Percentiles rank a stretch among this genome's conserved stretches.
Evolutionary conservation across 2,113 vertebrate species (phyloP).

Genomic region (Gulo gulo): DNA sequence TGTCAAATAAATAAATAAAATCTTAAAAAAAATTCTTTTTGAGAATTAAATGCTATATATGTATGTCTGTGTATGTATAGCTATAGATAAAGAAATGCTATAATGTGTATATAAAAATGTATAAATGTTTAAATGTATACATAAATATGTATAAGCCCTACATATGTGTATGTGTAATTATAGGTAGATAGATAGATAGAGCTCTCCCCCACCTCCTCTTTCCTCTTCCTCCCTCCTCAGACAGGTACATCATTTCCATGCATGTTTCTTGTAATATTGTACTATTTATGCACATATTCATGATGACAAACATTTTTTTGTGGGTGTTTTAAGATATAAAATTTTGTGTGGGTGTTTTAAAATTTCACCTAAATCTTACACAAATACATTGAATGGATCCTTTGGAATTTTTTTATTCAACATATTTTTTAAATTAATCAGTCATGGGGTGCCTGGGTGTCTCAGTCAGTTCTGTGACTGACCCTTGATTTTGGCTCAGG

Average conservation of each 20-base stretch:
- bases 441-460: background rate
- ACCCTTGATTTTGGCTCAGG: background rate
- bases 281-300: background rate
- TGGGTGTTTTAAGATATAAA: background rate
- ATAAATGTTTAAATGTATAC: background rate
- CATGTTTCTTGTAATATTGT: background rate
- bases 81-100: background rate
- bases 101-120: background rate
- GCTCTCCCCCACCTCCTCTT: background rate
- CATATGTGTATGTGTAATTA: background rate
- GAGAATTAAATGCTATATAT: background rate
- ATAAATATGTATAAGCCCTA: background rate
- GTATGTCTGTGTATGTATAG: background rate
- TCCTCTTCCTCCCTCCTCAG: background rate
- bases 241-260: background rate
- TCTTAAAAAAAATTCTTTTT: background rate
- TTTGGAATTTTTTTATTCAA: background rate
- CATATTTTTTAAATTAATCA: background rate
- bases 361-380: background rate
- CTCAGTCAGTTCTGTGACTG: background rate
- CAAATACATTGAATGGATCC: background rate
- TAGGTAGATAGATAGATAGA: background rate
- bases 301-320: background rate
- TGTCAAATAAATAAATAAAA: background rate
- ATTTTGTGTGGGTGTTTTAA: background rate